Evolutionary conservation across 2,113 vertebrate genomes (phyloP).

Genomic region (Tetrax tetrax): DNA sequence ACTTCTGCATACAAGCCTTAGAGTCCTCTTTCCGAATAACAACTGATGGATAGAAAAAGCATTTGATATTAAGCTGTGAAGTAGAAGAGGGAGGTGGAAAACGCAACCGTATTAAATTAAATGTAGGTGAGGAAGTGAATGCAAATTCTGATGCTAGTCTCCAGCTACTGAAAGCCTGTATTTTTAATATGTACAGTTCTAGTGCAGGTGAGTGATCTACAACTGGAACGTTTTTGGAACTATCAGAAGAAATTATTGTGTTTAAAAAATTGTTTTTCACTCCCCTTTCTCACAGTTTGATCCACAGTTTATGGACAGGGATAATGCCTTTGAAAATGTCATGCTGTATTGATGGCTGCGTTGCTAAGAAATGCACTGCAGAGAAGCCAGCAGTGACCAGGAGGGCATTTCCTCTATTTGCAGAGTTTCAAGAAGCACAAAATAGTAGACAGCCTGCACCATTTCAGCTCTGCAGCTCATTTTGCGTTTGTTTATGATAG

Average conservation of each 20-base stretch:
- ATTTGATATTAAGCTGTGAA: background rate
- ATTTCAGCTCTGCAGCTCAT: constrained; percentile 20
- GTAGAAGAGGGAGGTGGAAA: background rate
- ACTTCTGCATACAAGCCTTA: background rate
- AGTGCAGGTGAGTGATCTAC: background rate
- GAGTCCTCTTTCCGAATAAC: background rate
- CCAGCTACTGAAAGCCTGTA: background rate
- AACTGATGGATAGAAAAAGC: background rate
- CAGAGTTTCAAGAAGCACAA: background rate
- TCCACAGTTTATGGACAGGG: background rate
- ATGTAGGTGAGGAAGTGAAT: background rate
- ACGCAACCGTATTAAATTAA: background rate
- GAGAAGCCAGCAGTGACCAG: background rate
- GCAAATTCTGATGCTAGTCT: background rate
- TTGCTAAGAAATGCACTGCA: background rate
- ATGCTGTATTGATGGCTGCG: background rate
- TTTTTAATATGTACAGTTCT: background rate
- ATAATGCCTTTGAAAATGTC: background rate
- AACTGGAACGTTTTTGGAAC: background rate
- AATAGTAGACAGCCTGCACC: background rate
- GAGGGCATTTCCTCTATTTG: background rate
- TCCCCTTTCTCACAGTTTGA: background rate
- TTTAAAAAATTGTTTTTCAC: background rate
- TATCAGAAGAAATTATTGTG: background rate
- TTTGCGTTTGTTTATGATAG: constrained; percentile 10